Conservation (phyloP, 2,113 vertebrate genomes). For the Tricholaema leucomelas region DNA sequence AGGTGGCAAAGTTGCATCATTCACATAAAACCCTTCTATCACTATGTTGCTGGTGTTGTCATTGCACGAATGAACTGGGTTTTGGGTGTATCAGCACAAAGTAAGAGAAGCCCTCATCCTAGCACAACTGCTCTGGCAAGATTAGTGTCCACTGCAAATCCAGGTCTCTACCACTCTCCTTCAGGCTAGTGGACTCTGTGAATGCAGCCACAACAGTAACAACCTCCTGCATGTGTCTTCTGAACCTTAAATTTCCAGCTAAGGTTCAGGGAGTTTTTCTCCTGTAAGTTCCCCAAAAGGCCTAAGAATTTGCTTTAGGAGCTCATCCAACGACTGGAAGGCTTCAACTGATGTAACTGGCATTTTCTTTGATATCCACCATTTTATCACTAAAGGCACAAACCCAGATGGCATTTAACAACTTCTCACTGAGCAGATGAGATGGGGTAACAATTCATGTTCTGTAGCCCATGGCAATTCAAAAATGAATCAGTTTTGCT, state of each 20-base stretch:
- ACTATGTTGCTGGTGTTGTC: rapidly evolving
- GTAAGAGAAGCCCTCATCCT: neutral
- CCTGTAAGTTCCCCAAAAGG: neutral
- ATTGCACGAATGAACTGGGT: neutral
- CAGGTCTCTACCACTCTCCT: neutral
- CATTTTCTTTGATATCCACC: neutral
- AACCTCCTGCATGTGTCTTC: neutral
- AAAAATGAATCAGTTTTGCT: neutral
- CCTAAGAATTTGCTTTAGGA: neutral
- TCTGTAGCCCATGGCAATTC: neutral
- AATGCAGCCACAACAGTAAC: neutral
- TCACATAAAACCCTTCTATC: neutral
- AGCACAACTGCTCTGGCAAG: neutral
- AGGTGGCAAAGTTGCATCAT: neutral
- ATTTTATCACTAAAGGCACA: neutral
- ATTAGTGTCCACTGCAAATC: rapidly evolving
- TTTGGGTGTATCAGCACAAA: neutral
- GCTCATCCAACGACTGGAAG: neutral
- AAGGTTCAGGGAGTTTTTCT: neutral
- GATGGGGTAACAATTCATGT: neutral
- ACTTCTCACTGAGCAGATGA: neutral
- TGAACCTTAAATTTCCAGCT: neutral
- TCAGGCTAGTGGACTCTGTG: neutral
- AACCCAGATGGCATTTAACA: neutral
- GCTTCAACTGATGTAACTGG: neutral